Evolutionary conservation across 1,140 invertebrate genomes (phyloP), one percentile per base, ranked within the genome.

Genomic region (Lucilia sericata): DNA sequence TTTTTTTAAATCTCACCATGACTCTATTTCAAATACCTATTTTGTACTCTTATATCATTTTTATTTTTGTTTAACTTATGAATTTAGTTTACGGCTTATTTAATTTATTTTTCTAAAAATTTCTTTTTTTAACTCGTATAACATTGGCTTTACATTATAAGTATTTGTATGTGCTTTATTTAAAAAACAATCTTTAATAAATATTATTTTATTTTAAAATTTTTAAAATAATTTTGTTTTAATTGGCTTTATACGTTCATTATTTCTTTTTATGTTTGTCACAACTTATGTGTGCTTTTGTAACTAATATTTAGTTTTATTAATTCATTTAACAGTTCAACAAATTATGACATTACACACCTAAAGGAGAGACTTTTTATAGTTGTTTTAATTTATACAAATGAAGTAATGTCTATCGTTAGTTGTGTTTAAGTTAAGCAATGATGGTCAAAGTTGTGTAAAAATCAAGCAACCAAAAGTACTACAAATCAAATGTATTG

Each of bases 1-100:
- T 19, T 70, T 21, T n/a, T 2, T 30, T 12, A n/a, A 55, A 55
- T 0, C 21, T 21, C 8, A 25, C 65, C 65, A 70, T 70, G 65
- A 70, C 65, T 9, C 14, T 25, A 12, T 21, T 21, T 14, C 2
- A 42, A 60, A 60, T 60, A 19, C 25, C 65, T 70, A 70, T 70
- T 70, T 8, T 70, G 8, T 70, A 19, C 7, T 10, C 10, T 70
- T 70, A 25, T 70, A 70, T 25, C 8, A 19, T n/a, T 9, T 21
- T 70, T 70, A 70, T 10, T 21, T 21, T 70, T 70, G 25, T 30
- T 30, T 30, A 25, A 70, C 21, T 60, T n/a, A 17, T n/a, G n/a
- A 12, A 19, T 25, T 70, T 21, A 70, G 65, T 70, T 70, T 70
- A 21, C 86, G 87, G 89, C 78, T 87, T 85, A 84, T n/a, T 80